phyloP scores from a whole-genome alignment of 2,888 invertebrate species.

The Phanerotoma sp. region DNA sequence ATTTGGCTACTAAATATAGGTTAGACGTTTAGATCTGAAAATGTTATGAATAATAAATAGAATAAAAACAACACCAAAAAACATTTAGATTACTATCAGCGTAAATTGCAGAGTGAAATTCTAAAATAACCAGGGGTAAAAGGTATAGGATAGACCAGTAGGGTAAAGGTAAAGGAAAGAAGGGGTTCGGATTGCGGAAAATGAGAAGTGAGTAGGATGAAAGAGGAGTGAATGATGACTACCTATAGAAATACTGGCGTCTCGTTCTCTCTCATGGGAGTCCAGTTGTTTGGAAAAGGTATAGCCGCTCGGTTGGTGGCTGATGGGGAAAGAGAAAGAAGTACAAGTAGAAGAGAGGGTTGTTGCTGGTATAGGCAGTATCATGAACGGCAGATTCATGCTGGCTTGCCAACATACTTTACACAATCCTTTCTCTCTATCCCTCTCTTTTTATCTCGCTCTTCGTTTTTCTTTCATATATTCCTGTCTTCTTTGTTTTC shows the following conservation, averaged over 20 bases:
- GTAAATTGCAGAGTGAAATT: slow-evolving; percentile 35
- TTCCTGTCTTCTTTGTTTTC: neutral
- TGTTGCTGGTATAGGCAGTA: neutral
- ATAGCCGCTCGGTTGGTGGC: slow-evolving; percentile 25
- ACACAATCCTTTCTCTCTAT: neutral
- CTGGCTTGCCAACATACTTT: slow-evolving; percentile 2
- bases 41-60: no score
- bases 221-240: slow-evolving; percentile 43
- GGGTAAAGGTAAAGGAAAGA: slow-evolving; percentile 7
- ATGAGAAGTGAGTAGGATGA: slow-evolving; percentile 27
- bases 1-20: no score
- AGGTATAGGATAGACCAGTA: neutral
- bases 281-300: slow-evolving; percentile 32
- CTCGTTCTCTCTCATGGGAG: slow-evolving; percentile 38
- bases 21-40: no score
- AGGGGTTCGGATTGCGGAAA: slow-evolving; percentile 24
- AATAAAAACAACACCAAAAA: slow-evolving; percentile 41
- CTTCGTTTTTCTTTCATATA: neutral
- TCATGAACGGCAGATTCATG: neutral
- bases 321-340: slow-evolving; percentile 16
- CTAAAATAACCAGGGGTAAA: neutral
- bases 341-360: neutral
- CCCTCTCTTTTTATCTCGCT: no score
- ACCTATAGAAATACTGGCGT: slow-evolving; percentile 49
- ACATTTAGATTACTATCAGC: slow-evolving; percentile 43